phyloP scores from a whole-genome alignment of 2,888 invertebrate genomes.

The Heteromyza rotundicornis region DNA sequence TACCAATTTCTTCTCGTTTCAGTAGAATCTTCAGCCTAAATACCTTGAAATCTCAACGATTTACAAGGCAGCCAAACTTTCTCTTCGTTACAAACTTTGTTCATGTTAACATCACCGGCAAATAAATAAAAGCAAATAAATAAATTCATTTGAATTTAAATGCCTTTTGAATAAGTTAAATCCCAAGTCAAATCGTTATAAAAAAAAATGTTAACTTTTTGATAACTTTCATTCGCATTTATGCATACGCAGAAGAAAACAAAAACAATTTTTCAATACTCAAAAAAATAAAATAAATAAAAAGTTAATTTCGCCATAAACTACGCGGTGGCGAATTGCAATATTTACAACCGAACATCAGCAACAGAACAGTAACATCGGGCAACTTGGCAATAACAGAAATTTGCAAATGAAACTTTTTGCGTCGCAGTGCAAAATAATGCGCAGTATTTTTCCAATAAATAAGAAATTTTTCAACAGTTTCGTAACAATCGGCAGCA shows the following conservation, averaged over 20 bases:
- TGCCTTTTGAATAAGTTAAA: slow-evolving; percentile 1
- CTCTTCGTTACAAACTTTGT: too few species aligned
- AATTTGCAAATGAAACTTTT: neutral
- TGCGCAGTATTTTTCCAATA: neutral
- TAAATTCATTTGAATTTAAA: slow-evolving; percentile 17
- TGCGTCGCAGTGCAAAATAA: neutral
- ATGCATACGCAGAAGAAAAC: slow-evolving; percentile 13
- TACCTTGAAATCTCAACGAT: too few species aligned
- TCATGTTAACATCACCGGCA: too few species aligned
- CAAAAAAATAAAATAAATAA: too few species aligned
- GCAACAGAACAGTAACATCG: too few species aligned
- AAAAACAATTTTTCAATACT: too few species aligned
- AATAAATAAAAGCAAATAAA: too few species aligned
- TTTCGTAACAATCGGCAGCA: neutral
- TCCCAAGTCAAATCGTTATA: slow-evolving; percentile 1
- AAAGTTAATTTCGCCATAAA: too few species aligned
- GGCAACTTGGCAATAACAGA: neutral
- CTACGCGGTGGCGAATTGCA: slow-evolving; percentile 2
- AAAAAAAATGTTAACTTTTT: slow-evolving; percentile 12
- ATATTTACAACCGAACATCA: slow-evolving; percentile 9
- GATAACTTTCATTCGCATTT: slow-evolving; percentile 13
- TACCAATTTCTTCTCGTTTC: too few species aligned
- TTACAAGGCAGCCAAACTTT: too few species aligned
- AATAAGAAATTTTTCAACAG: slow-evolving; percentile 2
- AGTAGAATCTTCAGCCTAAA: too few species aligned